Base-by-base conservation (phyloP, 2,113 vertebrate genomes). In the Erpornis zantholeuca region DNA sequence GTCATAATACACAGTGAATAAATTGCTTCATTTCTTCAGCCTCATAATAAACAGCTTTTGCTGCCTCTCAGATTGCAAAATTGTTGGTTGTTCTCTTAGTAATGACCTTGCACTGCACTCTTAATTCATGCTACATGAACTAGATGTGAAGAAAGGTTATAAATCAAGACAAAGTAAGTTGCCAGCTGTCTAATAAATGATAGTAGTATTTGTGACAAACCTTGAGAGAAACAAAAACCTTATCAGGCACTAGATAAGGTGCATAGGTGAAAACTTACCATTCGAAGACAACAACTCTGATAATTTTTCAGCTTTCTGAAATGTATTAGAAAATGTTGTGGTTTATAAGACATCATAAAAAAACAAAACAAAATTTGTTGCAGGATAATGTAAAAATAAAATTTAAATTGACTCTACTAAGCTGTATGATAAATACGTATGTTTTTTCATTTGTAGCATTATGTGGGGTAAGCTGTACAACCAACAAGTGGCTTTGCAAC, bases 331-430 rank as follows among this genome's bases (percentile, higher is more conserved):
- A 80, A 86, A 78, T 33, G 2, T 24, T 52, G 10, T 60, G 6
- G 10, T 70, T 87, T 92, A 40, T 72, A 64, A 81, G 42, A 79
- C 53, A 44, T 77, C 10, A 4, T n/a, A 14, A 76, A 81, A 92
- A 88, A 82, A 11, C 22, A 44, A 44, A 44, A 44, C 40, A 53
- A 71, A 71, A 69, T 90, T 29, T 70, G 19, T 85, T 90, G n/a
- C 53, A 71, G 71, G 23, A 53, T n/a, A 82, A 49, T 72, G 27
- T 61, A 64, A 81, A 82, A 92, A 96, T 92, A 90, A 93, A 95
- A 79, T 92, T 31, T 72, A 7, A 82, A 90, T 70, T 85, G n/a
- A 18, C 31, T 78, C 35, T 60, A 44, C 54, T 54, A 70, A 90
- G 21, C 38, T 82, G 18, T 78, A 52, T 1, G 4, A 66, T 54